A percentile compares a stretch with the other conserved stretches of the same genome.
These are phyloP conservation scores for Gouania willdenowi DNA, from an alignment of 2,797 vertebrate genomes.

Conservation along the genomic window DNA sequence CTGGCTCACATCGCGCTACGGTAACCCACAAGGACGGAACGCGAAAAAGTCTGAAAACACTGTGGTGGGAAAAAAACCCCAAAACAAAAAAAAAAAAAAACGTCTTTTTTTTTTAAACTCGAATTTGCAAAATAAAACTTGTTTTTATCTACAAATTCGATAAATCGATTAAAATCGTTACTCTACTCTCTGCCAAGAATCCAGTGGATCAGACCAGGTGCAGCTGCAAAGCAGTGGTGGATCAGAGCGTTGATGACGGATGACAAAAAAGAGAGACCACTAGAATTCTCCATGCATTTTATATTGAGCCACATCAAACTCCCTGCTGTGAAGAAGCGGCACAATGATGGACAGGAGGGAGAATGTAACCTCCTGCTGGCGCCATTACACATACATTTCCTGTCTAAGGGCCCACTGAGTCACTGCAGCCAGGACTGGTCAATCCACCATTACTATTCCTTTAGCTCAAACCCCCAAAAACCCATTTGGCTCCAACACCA, in stretches of 20 bases:
- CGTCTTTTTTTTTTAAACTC: no score
- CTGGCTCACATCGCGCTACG: no score
- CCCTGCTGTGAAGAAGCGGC: constrained; percentile 31
- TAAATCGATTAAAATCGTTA: no score
- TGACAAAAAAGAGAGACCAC: constrained; percentile 12
- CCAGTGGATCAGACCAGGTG: constrained; percentile 34
- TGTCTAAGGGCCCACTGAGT: constrained; percentile 1
- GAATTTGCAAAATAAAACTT: no score
- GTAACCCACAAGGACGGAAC: no score
- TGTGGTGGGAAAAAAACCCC: no score
- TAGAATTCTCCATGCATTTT: constrained; percentile 28
- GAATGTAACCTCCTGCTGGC: constrained; percentile 41
- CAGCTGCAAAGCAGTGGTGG: constrained; percentile 33
- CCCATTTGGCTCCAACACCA: constrained; percentile 52
- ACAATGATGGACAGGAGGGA: constrained; percentile 34
- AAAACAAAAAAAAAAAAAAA: no score
- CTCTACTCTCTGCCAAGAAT: no score
- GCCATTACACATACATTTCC: constrained; percentile 11
- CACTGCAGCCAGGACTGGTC: constrained; percentile 19
- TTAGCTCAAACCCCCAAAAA: constrained; percentile 28
- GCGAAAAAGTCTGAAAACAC: no score
- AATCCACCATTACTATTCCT: constrained; percentile 22
- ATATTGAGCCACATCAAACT: constrained; percentile 27
- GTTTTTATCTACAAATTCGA: no score
- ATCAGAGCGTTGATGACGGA: constrained; percentile 47